These are phyloP conservation scores for Euura lappo DNA, from an alignment of 1,140 invertebrate genomes.

Conservation along the genomic window DNA sequence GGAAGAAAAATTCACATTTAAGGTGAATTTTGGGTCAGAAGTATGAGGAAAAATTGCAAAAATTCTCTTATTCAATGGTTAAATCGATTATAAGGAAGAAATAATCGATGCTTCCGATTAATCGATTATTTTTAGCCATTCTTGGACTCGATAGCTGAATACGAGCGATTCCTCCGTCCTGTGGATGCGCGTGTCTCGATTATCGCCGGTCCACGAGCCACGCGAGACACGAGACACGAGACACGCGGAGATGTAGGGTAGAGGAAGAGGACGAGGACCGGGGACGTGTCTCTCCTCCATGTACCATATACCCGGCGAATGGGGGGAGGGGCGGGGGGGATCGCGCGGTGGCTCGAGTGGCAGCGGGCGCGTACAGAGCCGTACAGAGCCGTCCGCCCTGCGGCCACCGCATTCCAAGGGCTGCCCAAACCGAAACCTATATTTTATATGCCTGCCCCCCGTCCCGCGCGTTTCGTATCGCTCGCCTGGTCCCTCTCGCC, in stretches of 20 bases:
- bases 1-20: too few relatives aligned
- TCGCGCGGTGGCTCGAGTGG: background rate
- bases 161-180: too few relatives aligned
- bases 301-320: background rate
- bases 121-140: too few relatives aligned
- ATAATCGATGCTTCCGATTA: too few relatives aligned
- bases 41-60: too few relatives aligned
- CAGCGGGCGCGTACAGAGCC: conserved; percentile 15
- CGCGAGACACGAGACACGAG: conserved; percentile 6
- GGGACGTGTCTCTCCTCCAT: too few relatives aligned
- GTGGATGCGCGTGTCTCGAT: background rate
- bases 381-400: conserved; percentile 33
- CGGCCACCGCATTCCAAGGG: conserved; percentile 51
- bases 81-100: too few relatives aligned
- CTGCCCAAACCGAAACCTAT: conserved; percentile 47
- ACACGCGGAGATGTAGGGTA: background rate
- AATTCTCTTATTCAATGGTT: too few relatives aligned
- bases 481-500: too few relatives aligned
- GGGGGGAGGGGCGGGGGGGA: background rate
- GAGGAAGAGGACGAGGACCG: too few relatives aligned
- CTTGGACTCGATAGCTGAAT: too few relatives aligned
- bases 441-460: conserved; percentile 1
- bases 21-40: too few relatives aligned
- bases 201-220: conserved; percentile 3
- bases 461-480: background rate